Conservation (phyloP, 2,888 invertebrate species). For the Carcina quercana region DNA sequence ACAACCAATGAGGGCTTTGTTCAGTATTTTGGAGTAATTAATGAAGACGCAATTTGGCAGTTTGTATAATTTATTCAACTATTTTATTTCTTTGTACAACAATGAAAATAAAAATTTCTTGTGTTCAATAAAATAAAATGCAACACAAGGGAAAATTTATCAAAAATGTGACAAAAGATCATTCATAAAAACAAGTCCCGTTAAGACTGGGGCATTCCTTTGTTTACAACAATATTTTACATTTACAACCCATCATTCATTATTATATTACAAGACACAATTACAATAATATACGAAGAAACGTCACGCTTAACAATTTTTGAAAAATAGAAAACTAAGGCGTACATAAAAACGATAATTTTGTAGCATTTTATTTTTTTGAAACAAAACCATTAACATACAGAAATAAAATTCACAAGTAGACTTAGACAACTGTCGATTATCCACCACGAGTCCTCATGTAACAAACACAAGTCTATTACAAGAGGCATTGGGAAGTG, state of each 20-base stretch:
- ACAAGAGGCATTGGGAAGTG: no score
- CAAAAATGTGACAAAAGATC: slow-evolving; percentile 46
- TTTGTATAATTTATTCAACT: slow-evolving; percentile 68
- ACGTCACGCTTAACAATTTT: no score
- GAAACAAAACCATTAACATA: no score
- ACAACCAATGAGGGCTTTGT: no score
- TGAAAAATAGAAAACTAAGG: slow-evolving; percentile 1
- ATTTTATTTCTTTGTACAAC: slow-evolving; percentile 64
- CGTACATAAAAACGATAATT: slow-evolving; percentile 1
- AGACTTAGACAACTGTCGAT: no score
- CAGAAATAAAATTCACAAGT: no score
- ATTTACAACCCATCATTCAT: no score
- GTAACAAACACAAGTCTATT: no score
- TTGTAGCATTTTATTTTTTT: slow-evolving; percentile 11
- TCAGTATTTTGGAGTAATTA: no score
- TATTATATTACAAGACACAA: slow-evolving; percentile 7
- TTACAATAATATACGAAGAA: slow-evolving; percentile 9
- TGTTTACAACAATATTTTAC: slow-evolving; percentile 7
- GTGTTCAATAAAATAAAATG: slow-evolving; percentile 68
- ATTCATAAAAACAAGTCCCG: slow-evolving; percentile 31
- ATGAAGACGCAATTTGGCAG: slow-evolving; percentile 47
- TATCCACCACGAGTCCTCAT: no score
- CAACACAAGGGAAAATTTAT: slow-evolving; percentile 48
- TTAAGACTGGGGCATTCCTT: slow-evolving; percentile 1
- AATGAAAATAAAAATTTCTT: slow-evolving; percentile 48